Evolutionary conservation across 2,113 vertebrate species (phyloP), one percentile per base, ranked within the genome.

Genomic region (Cebus imitator): DNA sequence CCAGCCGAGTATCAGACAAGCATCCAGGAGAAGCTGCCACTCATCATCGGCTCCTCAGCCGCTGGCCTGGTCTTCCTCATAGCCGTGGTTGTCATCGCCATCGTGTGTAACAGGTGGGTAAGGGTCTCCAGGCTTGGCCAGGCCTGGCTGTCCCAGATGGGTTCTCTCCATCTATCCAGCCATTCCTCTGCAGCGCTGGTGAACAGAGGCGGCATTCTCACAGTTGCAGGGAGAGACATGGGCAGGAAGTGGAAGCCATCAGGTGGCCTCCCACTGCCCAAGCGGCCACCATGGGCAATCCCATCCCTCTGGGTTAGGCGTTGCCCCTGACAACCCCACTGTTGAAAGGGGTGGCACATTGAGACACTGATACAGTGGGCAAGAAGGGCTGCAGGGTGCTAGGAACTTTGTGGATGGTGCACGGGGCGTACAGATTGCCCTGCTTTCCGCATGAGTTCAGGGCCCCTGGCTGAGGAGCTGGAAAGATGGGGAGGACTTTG

Each of bases 21-120:
- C 14, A 98, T 99, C 96, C 99, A 99, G 98, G 99, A 99, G 98
- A 99, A 99, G 96, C 99, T 99, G 45, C 99, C 99, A 0, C 99
- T 99, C 91, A 99, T 99, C 97, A 99, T 99, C 0, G 99, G 99
- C 95, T 99, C 99, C 52, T 99, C 99, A 0, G 99, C 99, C 0
- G 99, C 99, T 0, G 99, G 99, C 1, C 93, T 99, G 35, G 99
- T 99, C 96, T 99, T 99, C 98, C 99, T 99, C 98, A 99, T 99
- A 0, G 99, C 99, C 0, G 98, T 99, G 55, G 98, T 99, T 0
- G 99, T 99, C 96, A 99, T 99, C 25, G 94, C 99, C 83, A 99
- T 99, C 9, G 99, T 99, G 91, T 99, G 99, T 94, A 99, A 97
- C 98, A 99, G 99, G 99, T 99, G 98, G 98, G 98, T 70, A 82